Conservation (phyloP, 2,797 vertebrate species). For the Pseudochirops corinnae region DNA sequence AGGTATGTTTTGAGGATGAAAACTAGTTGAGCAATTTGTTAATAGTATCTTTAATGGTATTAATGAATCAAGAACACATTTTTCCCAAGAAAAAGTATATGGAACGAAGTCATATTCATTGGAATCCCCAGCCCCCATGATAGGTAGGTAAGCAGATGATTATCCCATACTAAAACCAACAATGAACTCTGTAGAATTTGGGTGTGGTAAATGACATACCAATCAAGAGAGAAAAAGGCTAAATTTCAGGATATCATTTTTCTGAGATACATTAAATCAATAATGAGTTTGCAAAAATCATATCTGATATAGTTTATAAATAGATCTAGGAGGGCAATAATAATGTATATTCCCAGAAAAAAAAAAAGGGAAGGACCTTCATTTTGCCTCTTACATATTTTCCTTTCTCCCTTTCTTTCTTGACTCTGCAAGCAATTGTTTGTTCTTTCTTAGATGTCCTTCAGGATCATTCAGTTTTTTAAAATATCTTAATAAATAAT, state of each 20-base stretch:
- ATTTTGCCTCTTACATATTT: slow-evolving; percentile 6
- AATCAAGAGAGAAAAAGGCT: slow-evolving; percentile 4
- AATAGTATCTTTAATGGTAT: slow-evolving; percentile 57
- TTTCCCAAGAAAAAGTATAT: slow-evolving; percentile 57
- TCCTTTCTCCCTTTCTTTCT: not conserved
- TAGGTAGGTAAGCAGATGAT: slow-evolving; percentile 31
- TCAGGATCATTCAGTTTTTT: not conserved
- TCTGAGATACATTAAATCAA: slow-evolving; percentile 27
- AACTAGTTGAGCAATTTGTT: slow-evolving; percentile 40
- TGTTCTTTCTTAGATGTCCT: slow-evolving; percentile 37
- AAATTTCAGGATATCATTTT: slow-evolving; percentile 14
- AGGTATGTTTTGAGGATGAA: slow-evolving; percentile 30
- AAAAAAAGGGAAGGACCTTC: not conserved
- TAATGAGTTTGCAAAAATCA: not conserved
- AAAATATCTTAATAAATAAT: not conserved
- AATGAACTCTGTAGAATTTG: slow-evolving; percentile 16
- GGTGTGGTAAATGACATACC: not conserved
- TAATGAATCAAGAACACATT: slow-evolving; percentile 52
- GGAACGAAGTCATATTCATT: slow-evolving; percentile 47
- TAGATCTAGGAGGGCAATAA: slow-evolving; percentile 28
- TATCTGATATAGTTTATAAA: slow-evolving; percentile 8
- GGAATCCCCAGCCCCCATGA: slow-evolving; percentile 6
- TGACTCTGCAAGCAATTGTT: not conserved
- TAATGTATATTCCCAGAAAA: not conserved
- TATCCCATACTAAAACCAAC: not conserved